These are phyloP conservation scores for Micromussa lordhowensis DNA, from an alignment of 92 coral and sea anemone species.

Conservation along the genomic window DNA sequence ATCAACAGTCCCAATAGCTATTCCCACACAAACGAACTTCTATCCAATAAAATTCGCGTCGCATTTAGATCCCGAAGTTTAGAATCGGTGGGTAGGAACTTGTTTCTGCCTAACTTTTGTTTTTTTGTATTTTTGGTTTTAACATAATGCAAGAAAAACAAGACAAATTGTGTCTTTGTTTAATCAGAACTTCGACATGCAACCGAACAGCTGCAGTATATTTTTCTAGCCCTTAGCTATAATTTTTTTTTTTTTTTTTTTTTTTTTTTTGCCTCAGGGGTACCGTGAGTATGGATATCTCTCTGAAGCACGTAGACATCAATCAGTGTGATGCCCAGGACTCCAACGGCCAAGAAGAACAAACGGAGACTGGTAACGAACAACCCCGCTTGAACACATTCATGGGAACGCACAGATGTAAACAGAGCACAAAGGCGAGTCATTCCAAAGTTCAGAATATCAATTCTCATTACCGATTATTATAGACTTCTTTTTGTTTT, in stretches of 20 bases:
- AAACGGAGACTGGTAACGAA: neutral
- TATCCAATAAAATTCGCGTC: neutral
- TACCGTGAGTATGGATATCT: conserved; percentile 87
- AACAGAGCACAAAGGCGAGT: conserved; percentile 74
- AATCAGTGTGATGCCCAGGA: conserved; percentile 85
- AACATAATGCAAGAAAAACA: neutral
- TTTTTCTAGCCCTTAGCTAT: neutral
- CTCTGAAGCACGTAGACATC: conserved; percentile 79
- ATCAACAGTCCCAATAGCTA: neutral
- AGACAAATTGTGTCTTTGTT: neutral
- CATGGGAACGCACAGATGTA: conserved; percentile 86
- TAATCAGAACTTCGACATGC: neutral
- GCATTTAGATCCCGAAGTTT: neutral
- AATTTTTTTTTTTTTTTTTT: neutral
- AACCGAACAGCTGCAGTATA: neutral
- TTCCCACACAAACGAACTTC: neutral
- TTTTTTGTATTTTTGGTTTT: too few species aligned
- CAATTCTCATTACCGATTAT: neutral
- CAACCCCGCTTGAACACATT: conserved; percentile 26
- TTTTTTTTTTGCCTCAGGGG: conserved; percentile 65
- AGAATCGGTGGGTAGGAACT: neutral
- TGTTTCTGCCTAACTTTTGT: too few species aligned
- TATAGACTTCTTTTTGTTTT: too few species aligned
- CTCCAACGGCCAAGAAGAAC: neutral
- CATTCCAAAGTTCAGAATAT: neutral